These are phyloP conservation scores for Tragopan temminckii DNA, from an alignment of 2,797 vertebrate species.

Conservation along the genomic window DNA sequence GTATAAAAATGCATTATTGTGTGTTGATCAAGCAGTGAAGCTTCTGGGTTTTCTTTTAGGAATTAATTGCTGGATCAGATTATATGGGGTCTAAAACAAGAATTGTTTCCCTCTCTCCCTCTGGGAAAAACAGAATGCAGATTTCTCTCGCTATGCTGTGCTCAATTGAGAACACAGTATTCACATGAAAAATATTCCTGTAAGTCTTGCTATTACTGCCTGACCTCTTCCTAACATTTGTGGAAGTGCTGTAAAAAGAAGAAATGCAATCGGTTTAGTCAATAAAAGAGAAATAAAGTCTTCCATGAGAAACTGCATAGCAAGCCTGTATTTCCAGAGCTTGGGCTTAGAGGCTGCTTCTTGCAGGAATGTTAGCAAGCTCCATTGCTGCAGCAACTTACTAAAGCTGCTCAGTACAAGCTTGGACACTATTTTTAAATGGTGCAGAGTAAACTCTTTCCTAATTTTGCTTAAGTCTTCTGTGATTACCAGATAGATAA, in stretches of 20 bases:
- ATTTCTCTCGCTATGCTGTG: neutral
- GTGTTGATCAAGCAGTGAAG: neutral
- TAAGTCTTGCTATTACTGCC: neutral
- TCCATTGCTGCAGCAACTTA: neutral
- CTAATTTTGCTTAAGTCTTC: neutral
- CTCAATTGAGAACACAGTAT: neutral
- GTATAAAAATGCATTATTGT: neutral
- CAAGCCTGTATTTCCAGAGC: neutral
- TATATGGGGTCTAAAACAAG: neutral
- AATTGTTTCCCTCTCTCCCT: neutral
- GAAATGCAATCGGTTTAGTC: neutral
- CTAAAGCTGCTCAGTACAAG: neutral
- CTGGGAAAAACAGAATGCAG: neutral
- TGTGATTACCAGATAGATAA: neutral
- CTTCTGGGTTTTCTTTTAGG: neutral
- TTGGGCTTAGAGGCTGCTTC: neutral
- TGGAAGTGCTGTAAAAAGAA: slow-evolving; percentile 8
- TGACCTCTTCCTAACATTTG: slow-evolving; percentile 24
- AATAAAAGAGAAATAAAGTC: slow-evolving; percentile 40
- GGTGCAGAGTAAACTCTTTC: neutral
- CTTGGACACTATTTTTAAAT: neutral
- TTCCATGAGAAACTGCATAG: neutral
- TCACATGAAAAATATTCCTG: neutral
- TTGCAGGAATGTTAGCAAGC: neutral
- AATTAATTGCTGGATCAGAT: neutral